Conservation (phyloP, 2,113 vertebrate species). For the Equus przewalskii region DNA sequence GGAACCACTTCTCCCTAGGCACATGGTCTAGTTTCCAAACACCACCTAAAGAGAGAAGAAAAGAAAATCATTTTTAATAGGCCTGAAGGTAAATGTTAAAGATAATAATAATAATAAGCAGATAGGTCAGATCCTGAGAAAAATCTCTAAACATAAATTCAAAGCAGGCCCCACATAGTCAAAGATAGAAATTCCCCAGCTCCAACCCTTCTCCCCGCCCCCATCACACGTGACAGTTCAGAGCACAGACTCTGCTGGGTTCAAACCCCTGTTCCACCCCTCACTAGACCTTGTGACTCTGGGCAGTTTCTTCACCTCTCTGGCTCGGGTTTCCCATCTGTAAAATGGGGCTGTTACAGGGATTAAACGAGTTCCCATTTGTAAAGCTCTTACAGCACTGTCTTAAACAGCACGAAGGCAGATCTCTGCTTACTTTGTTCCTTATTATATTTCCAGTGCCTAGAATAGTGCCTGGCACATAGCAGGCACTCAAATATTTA, state of each 20-base stretch:
- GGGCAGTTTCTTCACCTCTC: background rate
- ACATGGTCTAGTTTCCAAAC: constrained; percentile 74
- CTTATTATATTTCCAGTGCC: background rate
- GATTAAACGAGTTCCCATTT: background rate
- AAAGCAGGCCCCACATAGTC: background rate
- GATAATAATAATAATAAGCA: background rate
- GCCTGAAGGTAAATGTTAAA: constrained; percentile 15
- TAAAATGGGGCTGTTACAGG: background rate
- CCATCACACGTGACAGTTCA: background rate
- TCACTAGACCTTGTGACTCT: background rate
- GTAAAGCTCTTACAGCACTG: background rate
- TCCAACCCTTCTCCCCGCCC: background rate
- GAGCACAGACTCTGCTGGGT: background rate
- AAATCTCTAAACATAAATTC: constrained; percentile 36
- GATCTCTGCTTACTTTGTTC: background rate
- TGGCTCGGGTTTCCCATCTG: background rate
- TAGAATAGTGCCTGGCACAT: background rate
- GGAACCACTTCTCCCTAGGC: constrained; percentile 48
- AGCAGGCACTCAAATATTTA: background rate
- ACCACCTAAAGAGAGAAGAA: constrained; percentile 71
- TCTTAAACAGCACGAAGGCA: background rate
- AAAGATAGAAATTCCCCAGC: background rate
- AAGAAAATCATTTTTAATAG: constrained; percentile 31
- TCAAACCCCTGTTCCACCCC: background rate
- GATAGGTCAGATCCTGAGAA: background rate